Evolutionary conservation across 2,797 vertebrate species (phyloP), one percentile per base, ranked within the genome.

Genomic region (Dicrostonyx torquatus): DNA sequence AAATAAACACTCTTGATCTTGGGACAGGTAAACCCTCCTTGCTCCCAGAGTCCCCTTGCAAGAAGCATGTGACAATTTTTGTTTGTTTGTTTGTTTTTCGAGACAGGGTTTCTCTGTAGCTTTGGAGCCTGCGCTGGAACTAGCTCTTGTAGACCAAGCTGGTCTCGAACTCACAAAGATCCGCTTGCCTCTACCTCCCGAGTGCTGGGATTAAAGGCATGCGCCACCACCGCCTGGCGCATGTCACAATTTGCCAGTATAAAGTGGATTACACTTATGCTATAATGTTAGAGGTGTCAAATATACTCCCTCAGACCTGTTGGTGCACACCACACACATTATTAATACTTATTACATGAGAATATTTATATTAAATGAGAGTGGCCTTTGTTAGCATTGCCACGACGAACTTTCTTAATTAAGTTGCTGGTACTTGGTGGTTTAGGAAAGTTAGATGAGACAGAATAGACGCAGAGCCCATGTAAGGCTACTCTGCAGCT

Each of bases 251-350:
- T 68, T 0, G 1, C 34, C 22, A 37, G 34, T 76, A 70, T 70
- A 68, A 26, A 9, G 10, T 94, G 62, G 88, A 82, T 88, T 90
- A 75, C 72, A 89, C 83, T 45, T 94, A 58, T 58, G 55, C 55
- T 58, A 58, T 2, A 58, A 58, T 70, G 18, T 79, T 29, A 2
- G 75, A 68, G 55, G 15, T n/a, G 18, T 66, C 53, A 12, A 15
- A 85, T 10, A 26, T 45, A 60, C 55, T 55, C 73, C n/a, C 62
- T 48, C 89, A 10, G 88, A 34, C 66, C 64, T 80, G 53, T 31
- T 50, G 34, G 64, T 55, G 40, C 45, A 31, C 8, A 7, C 66
- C 73, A 20, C 40, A 80, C 53, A 73, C 26, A 17, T 93, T 70
- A 50, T 70, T 50, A 83, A 80, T 50, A 89, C 22, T 20, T 87